A percentile compares a stretch with the other conserved stretches of the same genome.
phyloP scores from a whole-genome alignment of 1,140 invertebrate species.

The Neodiprion lecontei region DNA sequence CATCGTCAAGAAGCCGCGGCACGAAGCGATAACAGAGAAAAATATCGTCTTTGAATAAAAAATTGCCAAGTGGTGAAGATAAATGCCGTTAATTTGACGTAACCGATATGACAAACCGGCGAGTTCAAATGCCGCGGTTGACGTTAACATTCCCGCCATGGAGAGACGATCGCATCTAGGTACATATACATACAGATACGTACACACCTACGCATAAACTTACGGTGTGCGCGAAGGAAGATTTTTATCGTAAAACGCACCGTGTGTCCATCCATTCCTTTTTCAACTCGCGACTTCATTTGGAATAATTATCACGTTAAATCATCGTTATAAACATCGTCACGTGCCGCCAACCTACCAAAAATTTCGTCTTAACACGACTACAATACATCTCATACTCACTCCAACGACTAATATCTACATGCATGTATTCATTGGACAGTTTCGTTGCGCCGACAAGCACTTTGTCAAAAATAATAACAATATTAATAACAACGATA shows the following conservation, averaged over 20 bases:
- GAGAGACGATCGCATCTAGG: no score
- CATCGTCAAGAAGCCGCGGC: background rate
- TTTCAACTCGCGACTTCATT: background rate
- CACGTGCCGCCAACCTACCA: background rate
- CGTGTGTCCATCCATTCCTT: background rate
- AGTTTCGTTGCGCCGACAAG: background rate
- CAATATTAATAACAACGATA: background rate
- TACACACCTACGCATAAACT: no score
- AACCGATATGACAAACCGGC: background rate
- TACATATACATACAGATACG: no score
- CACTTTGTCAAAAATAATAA: background rate
- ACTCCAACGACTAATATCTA: background rate
- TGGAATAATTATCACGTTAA: background rate
- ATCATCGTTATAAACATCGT: background rate
- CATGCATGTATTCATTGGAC: background rate
- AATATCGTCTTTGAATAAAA: background rate
- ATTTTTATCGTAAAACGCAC: background rate
- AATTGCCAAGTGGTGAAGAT: background rate
- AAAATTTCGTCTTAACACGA: background rate
- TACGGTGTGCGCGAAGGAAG: background rate
- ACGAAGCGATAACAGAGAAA: background rate
- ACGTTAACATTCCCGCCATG: background rate
- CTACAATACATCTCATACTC: background rate
- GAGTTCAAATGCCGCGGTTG: background rate
- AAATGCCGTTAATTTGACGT: constrained; percentile 1